Percentiles rank a stretch among this genome's conserved stretches.
Conservation (phyloP, 1,140 invertebrate species). For the Zaprionus ornatus region DNA sequence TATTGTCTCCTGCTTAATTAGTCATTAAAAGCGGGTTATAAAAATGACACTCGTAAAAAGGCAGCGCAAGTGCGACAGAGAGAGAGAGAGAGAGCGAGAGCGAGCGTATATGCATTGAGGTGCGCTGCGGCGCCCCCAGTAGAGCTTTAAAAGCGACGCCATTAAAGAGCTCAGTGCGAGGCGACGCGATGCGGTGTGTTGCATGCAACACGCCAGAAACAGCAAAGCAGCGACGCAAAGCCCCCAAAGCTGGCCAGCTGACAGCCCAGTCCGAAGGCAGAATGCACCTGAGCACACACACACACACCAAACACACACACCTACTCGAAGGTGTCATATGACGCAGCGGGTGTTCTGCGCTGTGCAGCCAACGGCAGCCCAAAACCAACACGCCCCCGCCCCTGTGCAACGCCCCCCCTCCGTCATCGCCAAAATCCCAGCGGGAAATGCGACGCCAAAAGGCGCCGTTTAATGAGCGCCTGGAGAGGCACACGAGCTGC, state of each 20-base stretch:
- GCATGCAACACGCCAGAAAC: constrained; percentile 66
- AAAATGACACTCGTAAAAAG: constrained; percentile 76
- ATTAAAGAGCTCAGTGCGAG: constrained; percentile 55
- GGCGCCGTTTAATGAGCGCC: constrained; percentile 77
- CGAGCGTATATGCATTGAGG: background rate
- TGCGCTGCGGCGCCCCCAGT: constrained; percentile 33
- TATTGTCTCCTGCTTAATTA: constrained; percentile 76
- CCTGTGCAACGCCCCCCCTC: background rate
- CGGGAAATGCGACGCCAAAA: constrained; percentile 69
- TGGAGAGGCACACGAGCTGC: constrained; percentile 46
- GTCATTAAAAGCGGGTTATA: constrained; percentile 73
- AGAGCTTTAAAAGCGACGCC: constrained; percentile 78
- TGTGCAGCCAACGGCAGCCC: constrained; percentile 28
- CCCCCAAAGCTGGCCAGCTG: constrained; percentile 40
- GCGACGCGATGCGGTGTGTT: constrained; percentile 17
- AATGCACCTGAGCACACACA: constrained; percentile 69
- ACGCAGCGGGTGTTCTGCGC: constrained; percentile 68
- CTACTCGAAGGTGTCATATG: constrained; percentile 63
- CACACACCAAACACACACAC: constrained; percentile 9
- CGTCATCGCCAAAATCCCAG: constrained; percentile 62
- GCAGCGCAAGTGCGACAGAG: constrained; percentile 4
- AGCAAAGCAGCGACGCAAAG: constrained; percentile 39
- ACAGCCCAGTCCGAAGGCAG: constrained; percentile 15
- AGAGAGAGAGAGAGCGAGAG: background rate
- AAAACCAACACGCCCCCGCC: constrained; percentile 46